phyloP scores from a whole-genome alignment of 1,140 invertebrate species.

The Zaprionus nigranus region DNA sequence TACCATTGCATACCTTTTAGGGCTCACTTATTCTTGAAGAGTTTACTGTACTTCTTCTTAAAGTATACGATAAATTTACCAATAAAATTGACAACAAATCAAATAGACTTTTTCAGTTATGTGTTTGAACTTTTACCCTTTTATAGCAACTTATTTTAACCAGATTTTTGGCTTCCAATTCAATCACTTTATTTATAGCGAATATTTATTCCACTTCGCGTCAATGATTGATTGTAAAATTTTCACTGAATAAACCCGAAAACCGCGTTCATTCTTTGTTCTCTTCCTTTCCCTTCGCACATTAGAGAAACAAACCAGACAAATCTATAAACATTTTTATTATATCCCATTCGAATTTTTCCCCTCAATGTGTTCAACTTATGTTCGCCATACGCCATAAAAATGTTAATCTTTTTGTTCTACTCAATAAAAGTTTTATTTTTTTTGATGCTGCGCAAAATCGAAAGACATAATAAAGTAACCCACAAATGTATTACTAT shows the following conservation, averaged over 20 bases:
- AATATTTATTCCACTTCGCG: background rate
- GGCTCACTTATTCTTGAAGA: background rate
- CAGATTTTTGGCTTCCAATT: background rate
- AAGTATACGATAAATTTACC: too few relatives aligned
- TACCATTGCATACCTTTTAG: background rate
- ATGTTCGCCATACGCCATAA: background rate
- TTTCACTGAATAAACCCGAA: background rate
- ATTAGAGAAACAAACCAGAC: background rate
- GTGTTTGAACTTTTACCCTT: background rate
- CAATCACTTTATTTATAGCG: background rate
- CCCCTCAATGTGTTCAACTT: background rate
- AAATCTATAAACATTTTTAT: constrained; percentile 4
- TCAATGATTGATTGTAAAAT: constrained; percentile 5
- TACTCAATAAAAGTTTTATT: constrained; percentile 13
- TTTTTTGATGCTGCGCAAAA: background rate
- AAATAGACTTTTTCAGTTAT: background rate
- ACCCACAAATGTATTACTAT: background rate
- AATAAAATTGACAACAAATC: background rate
- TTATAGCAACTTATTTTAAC: background rate
- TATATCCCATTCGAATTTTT: background rate
- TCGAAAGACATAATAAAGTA: background rate
- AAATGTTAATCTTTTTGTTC: constrained; percentile 5
- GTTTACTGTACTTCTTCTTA: background rate
- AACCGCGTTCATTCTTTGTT: background rate
- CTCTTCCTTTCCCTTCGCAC: background rate